Evolutionary conservation across 2,888 invertebrate species (phyloP).

Genomic region (Arrhopalites spinosus): DNA sequence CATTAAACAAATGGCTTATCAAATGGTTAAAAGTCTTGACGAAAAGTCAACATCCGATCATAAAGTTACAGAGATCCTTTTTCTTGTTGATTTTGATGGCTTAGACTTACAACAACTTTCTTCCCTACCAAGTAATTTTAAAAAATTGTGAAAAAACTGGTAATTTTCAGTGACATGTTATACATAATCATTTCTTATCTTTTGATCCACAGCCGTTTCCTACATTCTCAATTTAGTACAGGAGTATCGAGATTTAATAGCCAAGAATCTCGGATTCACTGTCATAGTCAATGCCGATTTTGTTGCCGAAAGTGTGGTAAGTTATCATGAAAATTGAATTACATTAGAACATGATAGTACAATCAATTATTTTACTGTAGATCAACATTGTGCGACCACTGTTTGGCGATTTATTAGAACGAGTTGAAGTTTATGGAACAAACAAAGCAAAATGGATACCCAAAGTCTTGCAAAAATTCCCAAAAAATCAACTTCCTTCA

Average conservation of each 20-base stretch:
- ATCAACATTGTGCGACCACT: not conserved
- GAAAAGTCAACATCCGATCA: not conserved
- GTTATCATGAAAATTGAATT: not conserved
- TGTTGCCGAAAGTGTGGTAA: not conserved
- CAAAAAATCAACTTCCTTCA: no score
- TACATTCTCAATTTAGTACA: not conserved
- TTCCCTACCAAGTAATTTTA: not conserved
- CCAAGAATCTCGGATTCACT: not conserved
- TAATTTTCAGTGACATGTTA: no score
- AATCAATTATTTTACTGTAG: not conserved
- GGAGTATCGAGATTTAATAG: not conserved
- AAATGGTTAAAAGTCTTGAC: not conserved
- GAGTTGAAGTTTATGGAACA: slow-evolving; percentile 10
- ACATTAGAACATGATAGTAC: not conserved
- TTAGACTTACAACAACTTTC: not conserved
- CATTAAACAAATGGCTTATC: not conserved
- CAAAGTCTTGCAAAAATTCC: no score
- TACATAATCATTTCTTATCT: no score
- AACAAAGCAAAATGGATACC: slow-evolving; percentile 4
- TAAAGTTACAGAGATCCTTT: not conserved
- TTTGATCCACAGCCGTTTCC: no score
- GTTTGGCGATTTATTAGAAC: not conserved
- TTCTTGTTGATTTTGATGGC: not conserved
- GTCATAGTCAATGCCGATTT: not conserved
- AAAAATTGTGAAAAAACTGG: no score